Evolutionary conservation across 1,140 invertebrate genomes (phyloP).

Genomic region (Brachionus paranguensis): DNA sequence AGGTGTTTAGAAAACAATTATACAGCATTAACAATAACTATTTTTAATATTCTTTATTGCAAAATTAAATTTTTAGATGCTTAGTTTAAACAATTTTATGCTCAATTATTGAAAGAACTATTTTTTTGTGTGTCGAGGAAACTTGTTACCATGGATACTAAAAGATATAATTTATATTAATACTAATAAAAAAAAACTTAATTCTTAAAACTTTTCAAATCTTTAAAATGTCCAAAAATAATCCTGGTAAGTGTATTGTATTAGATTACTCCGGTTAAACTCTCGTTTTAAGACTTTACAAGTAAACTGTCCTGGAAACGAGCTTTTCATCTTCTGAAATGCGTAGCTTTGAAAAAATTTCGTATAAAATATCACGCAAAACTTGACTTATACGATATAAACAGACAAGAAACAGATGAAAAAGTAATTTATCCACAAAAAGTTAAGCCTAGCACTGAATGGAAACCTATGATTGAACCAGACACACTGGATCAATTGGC

Average conservation of each 20-base stretch:
- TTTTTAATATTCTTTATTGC: too few relatives aligned
- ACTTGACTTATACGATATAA: background rate
- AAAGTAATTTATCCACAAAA: background rate
- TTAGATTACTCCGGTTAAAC: background rate
- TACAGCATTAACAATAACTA: too few relatives aligned
- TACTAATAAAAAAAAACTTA: background rate
- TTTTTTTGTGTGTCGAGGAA: background rate
- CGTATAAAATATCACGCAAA: background rate
- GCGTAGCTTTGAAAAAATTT: conserved; percentile 5
- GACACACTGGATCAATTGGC: background rate
- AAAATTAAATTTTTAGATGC: too few relatives aligned
- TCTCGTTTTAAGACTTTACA: background rate
- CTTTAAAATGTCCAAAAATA: background rate
- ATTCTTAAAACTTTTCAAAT: background rate
- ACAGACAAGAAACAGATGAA: background rate
- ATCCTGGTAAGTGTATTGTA: background rate
- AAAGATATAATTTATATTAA: background rate
- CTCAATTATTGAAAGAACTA: background rate
- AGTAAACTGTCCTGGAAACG: background rate
- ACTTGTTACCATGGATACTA: background rate
- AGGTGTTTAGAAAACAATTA: too few relatives aligned
- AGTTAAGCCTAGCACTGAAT: background rate
- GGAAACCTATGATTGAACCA: background rate
- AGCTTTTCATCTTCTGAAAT: conserved; percentile 22
- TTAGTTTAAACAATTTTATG: too few relatives aligned